Conservation (phyloP, 2,888 invertebrate genomes). For the Doris montereyensis region DNA sequence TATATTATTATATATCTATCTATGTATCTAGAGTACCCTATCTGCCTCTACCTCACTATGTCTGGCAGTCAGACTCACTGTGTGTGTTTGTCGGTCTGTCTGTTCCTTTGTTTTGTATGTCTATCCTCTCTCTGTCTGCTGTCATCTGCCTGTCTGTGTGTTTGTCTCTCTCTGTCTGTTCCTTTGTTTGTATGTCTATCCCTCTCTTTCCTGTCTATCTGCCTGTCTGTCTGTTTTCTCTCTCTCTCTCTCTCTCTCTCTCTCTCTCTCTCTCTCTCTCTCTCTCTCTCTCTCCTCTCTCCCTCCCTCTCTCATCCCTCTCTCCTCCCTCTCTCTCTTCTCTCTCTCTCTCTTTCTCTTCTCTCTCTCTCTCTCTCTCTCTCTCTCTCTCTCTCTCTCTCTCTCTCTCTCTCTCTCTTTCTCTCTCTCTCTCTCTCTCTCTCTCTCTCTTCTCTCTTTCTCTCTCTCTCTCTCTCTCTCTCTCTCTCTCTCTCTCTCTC, state of each 20-base stretch:
- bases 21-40: too few relatives aligned
- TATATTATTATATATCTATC: too few relatives aligned
- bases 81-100: too few relatives aligned
- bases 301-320: neutral
- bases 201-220: constrained; percentile 22
- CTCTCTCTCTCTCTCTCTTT: neutral
- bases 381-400: neutral
- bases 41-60: too few relatives aligned
- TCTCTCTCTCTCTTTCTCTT: neutral
- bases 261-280: constrained; percentile 18
- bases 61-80: too few relatives aligned
- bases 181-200: constrained; percentile 26
- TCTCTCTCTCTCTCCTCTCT: neutral
- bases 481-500: neutral
- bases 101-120: neutral
- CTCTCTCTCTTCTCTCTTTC: neutral
- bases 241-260: constrained; percentile 23
- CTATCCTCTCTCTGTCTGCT: neutral
- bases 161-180: constrained; percentile 18
- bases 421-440: neutral
- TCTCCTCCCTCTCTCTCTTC: neutral
- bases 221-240: too few relatives aligned
- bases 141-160: neutral
- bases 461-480: neutral
- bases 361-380: neutral